These are phyloP conservation scores for Urocyon cinereoargenteus DNA, from an alignment of 2,797 vertebrate species.

Conservation along the genomic window DNA sequence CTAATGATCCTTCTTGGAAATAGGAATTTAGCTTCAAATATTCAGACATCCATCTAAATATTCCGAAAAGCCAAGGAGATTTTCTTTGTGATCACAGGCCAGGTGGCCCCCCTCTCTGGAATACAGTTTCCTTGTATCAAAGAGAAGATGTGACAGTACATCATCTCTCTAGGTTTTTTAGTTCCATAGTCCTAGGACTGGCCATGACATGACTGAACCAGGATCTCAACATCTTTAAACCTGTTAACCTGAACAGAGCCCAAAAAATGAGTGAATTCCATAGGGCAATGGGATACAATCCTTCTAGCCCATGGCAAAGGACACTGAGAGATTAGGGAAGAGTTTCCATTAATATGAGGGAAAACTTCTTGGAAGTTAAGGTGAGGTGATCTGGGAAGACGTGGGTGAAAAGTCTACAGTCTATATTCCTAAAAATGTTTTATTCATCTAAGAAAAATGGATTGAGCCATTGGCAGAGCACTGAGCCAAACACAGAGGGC, in stretches of 20 bases:
- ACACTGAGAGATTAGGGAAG: not conserved
- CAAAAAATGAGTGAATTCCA: not conserved
- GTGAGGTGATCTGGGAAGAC: not conserved
- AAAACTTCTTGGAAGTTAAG: not conserved
- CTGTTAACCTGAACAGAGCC: not conserved
- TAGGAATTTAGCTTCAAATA: not conserved
- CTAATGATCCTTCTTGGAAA: not conserved
- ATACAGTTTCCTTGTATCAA: not conserved
- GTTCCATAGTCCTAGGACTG: not conserved
- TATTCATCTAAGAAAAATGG: not conserved
- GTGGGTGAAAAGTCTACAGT: not conserved
- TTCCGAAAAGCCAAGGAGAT: not conserved
- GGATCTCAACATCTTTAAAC: not conserved
- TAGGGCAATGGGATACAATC: rapidly evolving
- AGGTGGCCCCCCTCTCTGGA: not conserved
- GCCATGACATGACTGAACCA: not conserved
- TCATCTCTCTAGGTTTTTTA: not conserved
- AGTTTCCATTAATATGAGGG: not conserved
- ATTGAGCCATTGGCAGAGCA: not conserved
- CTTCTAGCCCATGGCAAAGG: not conserved
- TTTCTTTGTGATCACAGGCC: not conserved
- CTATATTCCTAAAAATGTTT: not conserved
- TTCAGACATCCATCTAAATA: not conserved
- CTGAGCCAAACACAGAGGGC: not conserved
- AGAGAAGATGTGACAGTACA: not conserved